Evolutionary conservation across 2,797 vertebrate genomes (phyloP).

Genomic region (Leucoraja ocellata): DNA sequence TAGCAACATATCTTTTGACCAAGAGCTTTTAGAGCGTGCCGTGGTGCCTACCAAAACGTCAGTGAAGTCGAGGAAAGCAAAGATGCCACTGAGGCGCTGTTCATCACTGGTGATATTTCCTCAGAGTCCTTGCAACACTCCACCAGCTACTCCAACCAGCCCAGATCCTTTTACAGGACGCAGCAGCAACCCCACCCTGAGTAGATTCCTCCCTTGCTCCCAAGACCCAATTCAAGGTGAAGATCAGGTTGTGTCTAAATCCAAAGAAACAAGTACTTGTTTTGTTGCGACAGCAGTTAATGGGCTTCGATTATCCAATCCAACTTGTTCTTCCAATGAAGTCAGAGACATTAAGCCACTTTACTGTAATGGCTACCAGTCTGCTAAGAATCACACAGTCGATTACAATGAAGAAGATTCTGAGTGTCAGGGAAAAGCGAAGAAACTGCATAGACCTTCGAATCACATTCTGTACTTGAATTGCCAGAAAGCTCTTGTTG

Average conservation of each 20-base stretch:
- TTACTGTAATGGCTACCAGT: conserved; percentile 59
- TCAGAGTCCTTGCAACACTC: conserved; percentile 77
- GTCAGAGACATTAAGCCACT: conserved; percentile 69
- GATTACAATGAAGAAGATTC: conserved; percentile 48
- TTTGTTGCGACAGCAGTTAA: conserved; percentile 68
- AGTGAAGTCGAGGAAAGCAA: conserved; percentile 55
- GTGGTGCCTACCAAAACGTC: conserved; percentile 53
- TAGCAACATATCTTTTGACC: conserved; percentile 69
- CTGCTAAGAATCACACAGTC: conserved; percentile 54
- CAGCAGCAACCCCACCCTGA: conserved; percentile 64
- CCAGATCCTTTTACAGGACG: conserved; percentile 53
- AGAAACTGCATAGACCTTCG: conserved; percentile 54
- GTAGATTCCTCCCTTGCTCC: conserved; percentile 62
- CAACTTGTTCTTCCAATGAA: conserved; percentile 54
- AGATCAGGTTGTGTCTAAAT: conserved; percentile 59
- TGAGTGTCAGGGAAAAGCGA: conserved; percentile 54
- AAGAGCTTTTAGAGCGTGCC: conserved; percentile 61
- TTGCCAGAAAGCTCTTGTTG: conserved; percentile 58
- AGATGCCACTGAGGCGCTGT: conserved; percentile 77
- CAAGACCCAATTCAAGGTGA: conserved; percentile 57
- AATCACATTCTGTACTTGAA: conserved; percentile 67
- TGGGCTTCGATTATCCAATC: conserved; percentile 69
- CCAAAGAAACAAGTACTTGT: conserved; percentile 39
- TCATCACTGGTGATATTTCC: conserved; percentile 91
- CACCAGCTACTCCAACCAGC: conserved; percentile 74